Evolutionary conservation across 64 coral and sea anemone species (phyloP), one percentile per base, ranked within the genome.

Genomic region (Anthopleura sola): DNA sequence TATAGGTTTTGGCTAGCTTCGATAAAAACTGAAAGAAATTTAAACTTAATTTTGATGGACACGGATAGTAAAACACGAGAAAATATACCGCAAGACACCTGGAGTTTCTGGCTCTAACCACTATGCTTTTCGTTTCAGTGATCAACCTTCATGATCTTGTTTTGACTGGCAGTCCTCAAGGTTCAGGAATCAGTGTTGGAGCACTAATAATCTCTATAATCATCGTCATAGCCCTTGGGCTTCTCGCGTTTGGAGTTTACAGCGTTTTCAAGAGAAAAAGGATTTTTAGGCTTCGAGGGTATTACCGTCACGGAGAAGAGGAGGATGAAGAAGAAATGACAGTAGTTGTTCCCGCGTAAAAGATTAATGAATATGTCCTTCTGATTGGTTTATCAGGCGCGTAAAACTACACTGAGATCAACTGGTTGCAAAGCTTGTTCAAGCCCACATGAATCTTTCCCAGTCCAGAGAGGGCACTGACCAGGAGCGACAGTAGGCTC

Each of bases 261-360:
- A 44, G 0, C 17, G 38, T 44, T 15, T 44, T 79, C 18, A 79
- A 79, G 76, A 79, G 15, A 24, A 79, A 48, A 24, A 79, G 76
- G 31, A 26, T 48, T 38, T 79, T 79, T 79, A 79, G 37, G 20
- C 17, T 79, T 21, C 76, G 6, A 38, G 76, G 76, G 4, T 79
- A 79, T 26, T 79, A 48, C 8, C 36, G 76, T 2, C 76, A 79
- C 15, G 76, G 76, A 29, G 76, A 79, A 14, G 37, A 48, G 3
- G 37, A 79, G 24, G 76, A 79, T 6, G 76, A 79, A 48, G 76
- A 79, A 14, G 76, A 79, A 48, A 79, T 79, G 76, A 48, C 76
- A 23, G 76, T 79, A 10, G 44, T 79, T 46, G 24, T 48, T 38
- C 20, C 76, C 13, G 5, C 76, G 19, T 79, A 48, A 79, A 47